Evolutionary conservation across 1,140 invertebrate species (phyloP).

Genomic region (Gryon sp.): DNA sequence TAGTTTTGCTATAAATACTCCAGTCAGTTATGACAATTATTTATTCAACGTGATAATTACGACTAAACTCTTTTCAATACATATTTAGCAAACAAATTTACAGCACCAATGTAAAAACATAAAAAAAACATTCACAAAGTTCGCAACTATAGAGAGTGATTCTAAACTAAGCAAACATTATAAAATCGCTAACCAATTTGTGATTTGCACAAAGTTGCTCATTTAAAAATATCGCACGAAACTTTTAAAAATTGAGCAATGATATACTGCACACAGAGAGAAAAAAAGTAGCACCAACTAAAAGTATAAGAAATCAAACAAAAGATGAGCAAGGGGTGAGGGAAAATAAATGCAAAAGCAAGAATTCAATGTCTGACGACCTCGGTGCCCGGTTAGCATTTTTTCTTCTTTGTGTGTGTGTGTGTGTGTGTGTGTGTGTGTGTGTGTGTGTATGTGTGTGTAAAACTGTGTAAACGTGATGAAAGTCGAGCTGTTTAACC

Average conservation of each 20-base stretch:
- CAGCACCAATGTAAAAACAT: too few species aligned
- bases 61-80: neutral
- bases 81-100: neutral
- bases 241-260: neutral
- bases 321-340: neutral
- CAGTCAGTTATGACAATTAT: too few species aligned
- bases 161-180: neutral
- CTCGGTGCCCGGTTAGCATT: conserved; percentile 44
- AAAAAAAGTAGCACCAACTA: neutral
- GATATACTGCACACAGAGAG: neutral
- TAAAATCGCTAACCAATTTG: neutral
- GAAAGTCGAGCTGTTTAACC: conserved; percentile 31
- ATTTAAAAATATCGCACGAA: neutral
- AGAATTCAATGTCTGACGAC: conserved; percentile 14
- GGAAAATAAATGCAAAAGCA: too few species aligned
- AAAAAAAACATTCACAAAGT: neutral
- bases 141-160: too few species aligned
- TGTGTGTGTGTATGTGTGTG: too few species aligned
- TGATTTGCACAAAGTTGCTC: neutral
- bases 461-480: conserved; percentile 7
- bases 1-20: too few species aligned
- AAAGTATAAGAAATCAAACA: conserved; percentile 13
- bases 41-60: too few species aligned
- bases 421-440: too few species aligned
- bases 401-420: too few species aligned